These are phyloP conservation scores for Leptoteleia sp. DNA, from an alignment of 1,140 invertebrate species.

Conservation along the genomic window DNA sequence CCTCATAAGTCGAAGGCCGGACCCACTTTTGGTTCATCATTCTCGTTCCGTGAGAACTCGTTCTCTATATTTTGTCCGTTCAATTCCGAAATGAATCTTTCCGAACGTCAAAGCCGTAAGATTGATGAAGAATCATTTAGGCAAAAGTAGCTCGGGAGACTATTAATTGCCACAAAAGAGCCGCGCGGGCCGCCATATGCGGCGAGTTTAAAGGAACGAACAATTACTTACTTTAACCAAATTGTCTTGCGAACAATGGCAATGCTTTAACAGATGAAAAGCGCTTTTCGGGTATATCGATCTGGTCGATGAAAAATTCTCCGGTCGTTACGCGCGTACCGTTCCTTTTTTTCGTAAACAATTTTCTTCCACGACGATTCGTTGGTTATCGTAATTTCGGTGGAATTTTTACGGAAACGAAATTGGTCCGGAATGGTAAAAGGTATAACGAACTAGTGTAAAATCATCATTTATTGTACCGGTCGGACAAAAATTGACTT, in stretches of 20 bases:
- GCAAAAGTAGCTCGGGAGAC: slow-evolving; percentile 76
- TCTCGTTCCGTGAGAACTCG: slow-evolving; percentile 62
- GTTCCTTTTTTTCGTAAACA: slow-evolving; percentile 4
- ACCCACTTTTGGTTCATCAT: slow-evolving; percentile 59
- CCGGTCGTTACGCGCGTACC: neutral
- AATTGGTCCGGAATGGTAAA: too few species aligned
- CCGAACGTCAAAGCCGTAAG: slow-evolving; percentile 74
- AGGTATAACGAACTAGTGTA: too few species aligned
- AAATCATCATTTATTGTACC: too few species aligned
- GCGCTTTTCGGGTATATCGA: slow-evolving; percentile 52
- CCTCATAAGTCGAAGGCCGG: slow-evolving; percentile 45
- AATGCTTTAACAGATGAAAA: slow-evolving; percentile 48
- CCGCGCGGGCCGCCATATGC: slow-evolving; percentile 73
- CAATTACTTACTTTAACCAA: slow-evolving; percentile 82
- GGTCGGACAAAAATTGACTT: too few species aligned
- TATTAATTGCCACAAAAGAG: slow-evolving; percentile 81
- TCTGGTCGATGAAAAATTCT: slow-evolving; percentile 34
- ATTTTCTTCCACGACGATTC: too few species aligned
- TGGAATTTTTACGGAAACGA: too few species aligned
- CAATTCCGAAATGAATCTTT: slow-evolving; percentile 69
- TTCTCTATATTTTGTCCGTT: slow-evolving; percentile 61
- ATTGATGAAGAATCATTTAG: slow-evolving; percentile 80
- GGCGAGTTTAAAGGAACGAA: slow-evolving; percentile 76
- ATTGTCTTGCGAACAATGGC: slow-evolving; percentile 79
- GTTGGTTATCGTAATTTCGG: too few species aligned